Conservation (phyloP, 1,140 invertebrate species). For the Bradynema listronoti region DNA sequence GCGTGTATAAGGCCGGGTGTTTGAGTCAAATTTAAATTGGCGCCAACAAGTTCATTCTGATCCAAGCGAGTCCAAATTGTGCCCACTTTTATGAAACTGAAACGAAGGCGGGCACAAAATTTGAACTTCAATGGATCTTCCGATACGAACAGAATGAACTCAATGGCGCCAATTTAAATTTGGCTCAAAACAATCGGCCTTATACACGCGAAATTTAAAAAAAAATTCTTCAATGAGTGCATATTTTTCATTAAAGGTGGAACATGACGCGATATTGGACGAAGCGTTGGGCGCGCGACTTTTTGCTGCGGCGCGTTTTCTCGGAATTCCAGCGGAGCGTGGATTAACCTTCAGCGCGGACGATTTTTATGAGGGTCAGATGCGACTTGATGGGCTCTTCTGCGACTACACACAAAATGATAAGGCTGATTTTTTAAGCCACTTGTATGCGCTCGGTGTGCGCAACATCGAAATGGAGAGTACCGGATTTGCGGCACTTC, state of each 20-base stretch:
- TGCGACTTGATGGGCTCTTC: constrained; percentile 87
- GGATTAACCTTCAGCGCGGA: constrained; percentile 91
- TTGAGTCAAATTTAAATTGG: too few species aligned
- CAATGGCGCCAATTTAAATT: too few species aligned
- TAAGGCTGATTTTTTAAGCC: constrained; percentile 77
- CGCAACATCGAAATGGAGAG: constrained; percentile 98
- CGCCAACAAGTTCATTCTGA: too few species aligned
- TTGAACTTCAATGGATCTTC: too few species aligned
- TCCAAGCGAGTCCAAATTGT: too few species aligned
- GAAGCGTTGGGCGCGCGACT: constrained; percentile 72
- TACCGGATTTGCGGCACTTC: constrained; percentile 81
- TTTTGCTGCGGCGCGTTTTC: constrained; percentile 64
- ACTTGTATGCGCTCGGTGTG: constrained; percentile 72
- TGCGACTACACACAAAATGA: constrained; percentile 83
- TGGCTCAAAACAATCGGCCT: too few species aligned
- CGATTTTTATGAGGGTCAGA: constrained; percentile 95
- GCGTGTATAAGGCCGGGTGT: too few species aligned
- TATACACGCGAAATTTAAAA: constrained; percentile 1
- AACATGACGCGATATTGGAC: constrained; percentile 75
- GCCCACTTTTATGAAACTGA: too few species aligned
- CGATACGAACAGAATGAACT: too few species aligned
- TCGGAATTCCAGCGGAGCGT: constrained; percentile 65
- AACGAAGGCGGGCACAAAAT: too few species aligned
- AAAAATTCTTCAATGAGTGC: constrained; percentile 4
- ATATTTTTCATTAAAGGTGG: constrained; percentile 59